Evolutionary conservation across 2,113 vertebrate genomes (phyloP).

Genomic region (Pterocles burchelli): DNA sequence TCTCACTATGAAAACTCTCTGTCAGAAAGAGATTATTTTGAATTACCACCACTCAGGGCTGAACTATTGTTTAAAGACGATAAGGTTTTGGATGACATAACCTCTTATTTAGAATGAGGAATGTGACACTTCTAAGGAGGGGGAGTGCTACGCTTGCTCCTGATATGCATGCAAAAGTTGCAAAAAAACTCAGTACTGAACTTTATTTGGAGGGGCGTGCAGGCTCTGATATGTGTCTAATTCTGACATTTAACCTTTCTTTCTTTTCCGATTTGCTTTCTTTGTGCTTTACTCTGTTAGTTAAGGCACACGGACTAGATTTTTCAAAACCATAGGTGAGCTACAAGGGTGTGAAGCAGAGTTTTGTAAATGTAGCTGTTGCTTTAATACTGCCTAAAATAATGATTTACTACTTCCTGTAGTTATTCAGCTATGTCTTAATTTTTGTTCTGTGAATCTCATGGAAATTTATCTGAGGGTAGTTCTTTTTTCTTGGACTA

Average conservation of each 20-base stretch:
- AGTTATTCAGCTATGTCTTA: not conserved
- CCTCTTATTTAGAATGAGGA: not conserved
- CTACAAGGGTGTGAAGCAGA: not conserved
- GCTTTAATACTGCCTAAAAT: not conserved
- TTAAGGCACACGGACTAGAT: not conserved
- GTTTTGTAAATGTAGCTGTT: not conserved
- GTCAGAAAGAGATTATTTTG: not conserved
- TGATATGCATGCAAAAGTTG: not conserved
- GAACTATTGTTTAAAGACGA: not conserved
- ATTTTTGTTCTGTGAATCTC: not conserved
- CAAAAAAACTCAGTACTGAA: not conserved
- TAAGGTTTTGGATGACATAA: not conserved
- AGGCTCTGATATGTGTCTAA: not conserved
- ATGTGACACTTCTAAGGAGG: not conserved
- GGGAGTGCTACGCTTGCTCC: not conserved
- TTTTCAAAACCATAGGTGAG: too few species aligned
- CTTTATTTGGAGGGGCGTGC: not conserved
- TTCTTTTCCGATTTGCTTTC: not conserved
- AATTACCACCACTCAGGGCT: not conserved
- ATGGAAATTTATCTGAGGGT: not conserved
- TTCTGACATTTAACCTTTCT: not conserved
- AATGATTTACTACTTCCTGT: not conserved
- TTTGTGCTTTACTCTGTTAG: not conserved
- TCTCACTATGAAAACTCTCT: not conserved
- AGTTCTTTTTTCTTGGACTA: not conserved